Evolutionary conservation across 2,113 vertebrate species (phyloP), one percentile per base, ranked within the genome.

Genomic region (Cichladusa arquata): DNA sequence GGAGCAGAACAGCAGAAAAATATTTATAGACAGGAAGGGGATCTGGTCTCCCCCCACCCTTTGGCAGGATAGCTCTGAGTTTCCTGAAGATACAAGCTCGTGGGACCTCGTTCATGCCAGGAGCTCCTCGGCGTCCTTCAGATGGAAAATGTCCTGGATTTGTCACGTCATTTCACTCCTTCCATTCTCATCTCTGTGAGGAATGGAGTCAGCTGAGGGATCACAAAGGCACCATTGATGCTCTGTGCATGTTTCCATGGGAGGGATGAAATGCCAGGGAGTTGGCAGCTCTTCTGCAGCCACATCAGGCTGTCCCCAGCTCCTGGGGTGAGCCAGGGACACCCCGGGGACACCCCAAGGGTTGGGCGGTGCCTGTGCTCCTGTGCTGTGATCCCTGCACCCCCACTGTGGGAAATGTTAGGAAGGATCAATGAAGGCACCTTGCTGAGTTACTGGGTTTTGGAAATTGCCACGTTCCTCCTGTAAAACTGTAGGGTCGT

Each of bases 151-250:
- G 91, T 85, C 94, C 31, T 45, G 94, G 81, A 4, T 86, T 80
- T 61, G 84, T 91, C 19, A 66, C 11, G 84, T 91, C 19, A 60
- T 10, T 77, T n/a, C 17, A 66, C 82, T 91, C 45, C 90, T 95
- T 95, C 95, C 95, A 86, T 85, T 86, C 0, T 44, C 93, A 12
- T 91, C 1, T 77, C 8, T 73, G 93, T 44, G 18, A 81, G 93
- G 87, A 94, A 82, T 95, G 95, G 88, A 95, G 94, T 88, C 94
- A 88, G 93, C 79, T 73, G 81, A 88, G 77, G 26, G 90, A 51
- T 70, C 45, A 96, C 95, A 97, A 95, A 96, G 79, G 92, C 47
- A 48, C 87, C 17, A 95, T 95, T 97, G 93, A 96, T 92, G 87
- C 60, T 5, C 88, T 15, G 6, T 50, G 17, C 62, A 1, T 25